Base-by-base conservation (phyloP, 2,113 vertebrate genomes). In the Sorex araneus region DNA sequence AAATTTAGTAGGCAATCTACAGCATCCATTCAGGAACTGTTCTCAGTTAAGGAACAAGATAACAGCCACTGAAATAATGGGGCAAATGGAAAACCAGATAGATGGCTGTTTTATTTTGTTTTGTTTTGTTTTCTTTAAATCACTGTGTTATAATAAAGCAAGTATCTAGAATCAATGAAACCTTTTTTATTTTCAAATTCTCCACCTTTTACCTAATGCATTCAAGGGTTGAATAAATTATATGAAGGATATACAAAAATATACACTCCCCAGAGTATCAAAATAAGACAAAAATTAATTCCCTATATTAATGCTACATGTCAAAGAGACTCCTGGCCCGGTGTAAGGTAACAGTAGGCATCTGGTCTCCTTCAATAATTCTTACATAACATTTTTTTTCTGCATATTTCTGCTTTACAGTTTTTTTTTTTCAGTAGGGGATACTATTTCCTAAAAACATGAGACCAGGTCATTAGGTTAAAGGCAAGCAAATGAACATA, bases 291-390 rank as follows among this genome's bases (percentile, higher is more conserved):
- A 87, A 32, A 47, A 82, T 95, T 76, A 86, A 25, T 43, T 90
- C 57, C 76, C 87, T 86, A 9, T 34, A 95, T 64, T 94, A 94
- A 94, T 30, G 15, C 2, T 82, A 9, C 78, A 43, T 23, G 36
- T 43, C 66, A 96, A 94, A 96, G 80, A 95, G 34, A n/a, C 94
- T 93, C 50, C 63, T 75, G 40, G n/a, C n/a, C 57, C 92, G n/a
- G 70, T 21, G 93, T 94, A 94, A 96, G 11, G 94, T 95, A 96
- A 89, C 16, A 94, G 89, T 94, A 93, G 34, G 74, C 66, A 95
- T 81, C 28, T 94, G 28, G 79, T 95, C 57, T 90, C 32, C 25
- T 96, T 95, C 93, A 93, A 78, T 93, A 94, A 84, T 75, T 88
- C 18, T 60, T 82, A 30, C 54, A 74, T 30, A 23, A n/a, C 23